Evolutionary conservation across 2,888 invertebrate genomes (phyloP).

Genomic region (Adelognathus sp.): DNA sequence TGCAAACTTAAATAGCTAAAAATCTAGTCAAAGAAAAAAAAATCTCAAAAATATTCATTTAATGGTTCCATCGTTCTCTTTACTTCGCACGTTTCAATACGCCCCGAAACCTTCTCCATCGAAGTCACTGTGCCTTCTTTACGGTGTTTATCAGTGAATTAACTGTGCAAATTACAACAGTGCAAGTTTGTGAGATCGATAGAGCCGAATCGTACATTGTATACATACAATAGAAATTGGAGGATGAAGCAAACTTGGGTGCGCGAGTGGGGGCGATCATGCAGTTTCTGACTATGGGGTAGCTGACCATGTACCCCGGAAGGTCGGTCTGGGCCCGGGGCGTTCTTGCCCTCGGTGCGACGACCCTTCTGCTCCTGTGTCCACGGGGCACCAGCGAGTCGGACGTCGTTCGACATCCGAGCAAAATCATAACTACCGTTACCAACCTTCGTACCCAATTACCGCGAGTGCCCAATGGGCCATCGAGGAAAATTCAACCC

Average conservation of each 20-base stretch:
- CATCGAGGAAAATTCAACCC: not conserved
- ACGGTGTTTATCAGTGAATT: not conserved
- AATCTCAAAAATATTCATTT: not conserved
- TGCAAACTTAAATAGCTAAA: not conserved
- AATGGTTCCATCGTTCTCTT: not conserved
- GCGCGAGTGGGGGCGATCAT: constrained; percentile 53
- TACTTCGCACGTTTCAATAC: not conserved
- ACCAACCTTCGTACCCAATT: not conserved
- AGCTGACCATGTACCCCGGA: constrained; percentile 75
- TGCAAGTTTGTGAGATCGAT: constrained; percentile 2
- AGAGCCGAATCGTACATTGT: constrained; percentile 15
- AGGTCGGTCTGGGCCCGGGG: constrained; percentile 72
- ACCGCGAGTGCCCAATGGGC: constrained; percentile 1
- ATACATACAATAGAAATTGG: not conserved
- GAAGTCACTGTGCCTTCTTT: not conserved
- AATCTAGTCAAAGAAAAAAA: constrained; percentile 13
- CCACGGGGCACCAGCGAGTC: constrained; percentile 45
- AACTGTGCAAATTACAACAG: no score
- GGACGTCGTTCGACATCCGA: constrained; percentile 23
- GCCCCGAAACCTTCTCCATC: no score
- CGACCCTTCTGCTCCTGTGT: constrained; percentile 64
- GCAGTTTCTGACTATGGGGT: constrained; percentile 75
- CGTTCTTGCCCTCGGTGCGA: constrained; percentile 72
- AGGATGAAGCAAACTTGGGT: constrained; percentile 48
- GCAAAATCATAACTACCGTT: not conserved